Base-by-base conservation (phyloP, 2,113 vertebrate species). In the Pseudopipra pipra region DNA sequence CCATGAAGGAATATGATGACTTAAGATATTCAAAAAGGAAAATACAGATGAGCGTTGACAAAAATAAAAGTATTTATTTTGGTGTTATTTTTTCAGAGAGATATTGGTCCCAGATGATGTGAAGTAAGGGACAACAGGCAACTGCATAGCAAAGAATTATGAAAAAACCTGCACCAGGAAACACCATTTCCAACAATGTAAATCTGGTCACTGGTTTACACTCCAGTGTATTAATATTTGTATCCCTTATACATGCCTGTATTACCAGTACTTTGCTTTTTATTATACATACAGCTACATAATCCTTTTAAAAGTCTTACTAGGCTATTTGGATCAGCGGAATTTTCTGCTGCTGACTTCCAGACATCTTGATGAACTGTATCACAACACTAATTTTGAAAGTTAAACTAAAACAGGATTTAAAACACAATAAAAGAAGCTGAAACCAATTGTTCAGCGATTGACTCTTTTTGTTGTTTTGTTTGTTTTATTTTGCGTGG, bases 381-480 rank as follows among this genome's bases (percentile, higher is more conserved):
- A 31, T 68, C 30, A 76, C 25, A 12, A 65, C 85, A 82, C 28
- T 25, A 37, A 41, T 51, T 75, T 33, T 56, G 52, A 77, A 81
- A 68, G 15, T 8, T 61, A 61, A 78, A 59, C 21, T 43, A 58
- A 88, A 83, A 1, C 5, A 22, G 5, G 12, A 51, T 59, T 67
- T 55, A 72, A 89, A 52, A 52, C 25, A 35, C 4, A 28, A 49
- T 28, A 63, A 89, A 91, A 78, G 37, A 80, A 58, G 0, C 7
- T 65, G 37, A 62, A 19, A 31, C 1, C 4, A 33, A 7, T 20
- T 79, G 15, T 61, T 74, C 28, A n/a, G 35, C 1, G 7, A 21
- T 12, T 37, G 3, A 2, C 1, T 7, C 33, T 33, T 20, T 27
- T 23, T 9, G 6, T 7, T 24, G 16, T 9, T 44, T 19, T 19